Conservation (phyloP, 2,888 invertebrate genomes). For the Glaucopsyche alexis region DNA sequence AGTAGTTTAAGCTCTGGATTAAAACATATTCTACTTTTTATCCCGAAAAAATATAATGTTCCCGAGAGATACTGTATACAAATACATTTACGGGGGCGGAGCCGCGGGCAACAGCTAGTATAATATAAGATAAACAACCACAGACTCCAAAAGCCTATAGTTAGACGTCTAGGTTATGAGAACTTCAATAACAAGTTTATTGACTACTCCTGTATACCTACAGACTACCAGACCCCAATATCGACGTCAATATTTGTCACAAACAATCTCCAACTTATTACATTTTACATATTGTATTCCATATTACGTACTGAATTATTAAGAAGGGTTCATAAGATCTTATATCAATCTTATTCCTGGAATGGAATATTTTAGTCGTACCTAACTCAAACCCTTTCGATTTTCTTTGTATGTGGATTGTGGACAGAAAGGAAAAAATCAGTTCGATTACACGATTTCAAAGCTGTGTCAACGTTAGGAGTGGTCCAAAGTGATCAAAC, state of each 20-base stretch:
- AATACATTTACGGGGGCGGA: too few relatives aligned
- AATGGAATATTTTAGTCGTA: slow-evolving; percentile 5
- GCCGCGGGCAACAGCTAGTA: too few relatives aligned
- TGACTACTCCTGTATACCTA: neutral
- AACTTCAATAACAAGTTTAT: neutral
- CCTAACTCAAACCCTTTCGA: slow-evolving; percentile 3
- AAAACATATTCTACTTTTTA: too few relatives aligned
- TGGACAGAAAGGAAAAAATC: neutral
- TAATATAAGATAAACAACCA: neutral
- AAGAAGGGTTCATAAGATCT: slow-evolving; percentile 22
- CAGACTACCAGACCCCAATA: neutral
- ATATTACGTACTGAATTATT: neutral
- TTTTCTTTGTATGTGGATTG: neutral
- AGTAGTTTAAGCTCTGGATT: too few relatives aligned
- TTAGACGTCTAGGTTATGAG: neutral
- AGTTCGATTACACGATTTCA: neutral
- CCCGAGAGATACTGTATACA: too few relatives aligned
- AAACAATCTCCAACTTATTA: slow-evolving; percentile 30
- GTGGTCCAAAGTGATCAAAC: neutral
- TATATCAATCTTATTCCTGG: neutral
- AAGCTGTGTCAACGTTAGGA: neutral
- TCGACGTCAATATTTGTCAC: slow-evolving; percentile 34
- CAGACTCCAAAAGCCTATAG: neutral
- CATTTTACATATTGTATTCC: slow-evolving; percentile 19
- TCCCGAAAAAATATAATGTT: too few relatives aligned